Evolutionary conservation across 2,888 invertebrate species (phyloP).

Genomic region (Hylaea fasciaria): DNA sequence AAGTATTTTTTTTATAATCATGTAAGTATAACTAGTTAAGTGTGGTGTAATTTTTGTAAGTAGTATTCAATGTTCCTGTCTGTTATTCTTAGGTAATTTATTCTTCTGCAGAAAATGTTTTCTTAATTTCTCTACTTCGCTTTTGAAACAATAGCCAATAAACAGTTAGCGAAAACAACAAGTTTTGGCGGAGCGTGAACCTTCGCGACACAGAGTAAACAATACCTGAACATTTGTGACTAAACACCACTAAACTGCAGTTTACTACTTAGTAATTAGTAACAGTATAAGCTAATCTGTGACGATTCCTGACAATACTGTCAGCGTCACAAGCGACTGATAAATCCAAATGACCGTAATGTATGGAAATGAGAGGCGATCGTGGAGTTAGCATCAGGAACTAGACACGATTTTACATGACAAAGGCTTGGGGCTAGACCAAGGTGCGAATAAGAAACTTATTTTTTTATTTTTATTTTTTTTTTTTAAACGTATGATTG

Average conservation of each 20-base stretch:
- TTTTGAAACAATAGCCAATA: conserved; percentile 15
- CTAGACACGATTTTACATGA: conserved; percentile 24
- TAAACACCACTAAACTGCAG: conserved; percentile 1
- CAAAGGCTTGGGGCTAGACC: conserved; percentile 16
- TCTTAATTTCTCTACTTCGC: conserved; percentile 8
- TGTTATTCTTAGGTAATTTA: background rate
- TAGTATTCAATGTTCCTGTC: too few species aligned
- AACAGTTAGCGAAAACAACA: conserved; percentile 15
- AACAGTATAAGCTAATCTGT: conserved; percentile 11
- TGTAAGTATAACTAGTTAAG: too few species aligned
- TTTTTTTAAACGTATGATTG: too few species aligned
- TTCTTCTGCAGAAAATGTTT: conserved; percentile 1
- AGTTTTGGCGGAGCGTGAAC: background rate
- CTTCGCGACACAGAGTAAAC: conserved; percentile 4
- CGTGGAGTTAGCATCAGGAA: conserved; percentile 13
- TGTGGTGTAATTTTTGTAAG: too few species aligned
- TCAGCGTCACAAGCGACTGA: conserved; percentile 1
- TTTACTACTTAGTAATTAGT: background rate
- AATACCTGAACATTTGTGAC: background rate
- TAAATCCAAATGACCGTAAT: conserved; percentile 16
- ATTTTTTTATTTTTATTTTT: background rate
- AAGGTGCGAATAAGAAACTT: background rate
- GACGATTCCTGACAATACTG: background rate
- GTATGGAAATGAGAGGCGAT: conserved; percentile 14
- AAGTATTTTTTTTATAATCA: too few species aligned